Conservation (phyloP, 2,797 vertebrate species). For the Chromis chromis region DNA sequence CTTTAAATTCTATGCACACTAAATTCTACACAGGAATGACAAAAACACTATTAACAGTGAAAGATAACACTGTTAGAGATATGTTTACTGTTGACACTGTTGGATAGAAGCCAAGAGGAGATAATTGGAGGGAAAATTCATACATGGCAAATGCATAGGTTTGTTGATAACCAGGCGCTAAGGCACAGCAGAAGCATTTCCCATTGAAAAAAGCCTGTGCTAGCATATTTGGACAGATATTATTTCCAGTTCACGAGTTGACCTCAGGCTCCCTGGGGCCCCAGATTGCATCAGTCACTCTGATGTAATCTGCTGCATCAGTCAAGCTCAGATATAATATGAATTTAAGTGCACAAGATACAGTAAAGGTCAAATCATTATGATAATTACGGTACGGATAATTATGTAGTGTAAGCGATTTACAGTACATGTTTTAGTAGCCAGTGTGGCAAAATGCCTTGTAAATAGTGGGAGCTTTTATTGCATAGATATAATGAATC, state of each 20-base stretch:
- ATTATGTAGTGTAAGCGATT: neutral
- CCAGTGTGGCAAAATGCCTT: neutral
- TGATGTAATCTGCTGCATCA: conserved; percentile 18
- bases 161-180: neutral
- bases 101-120: neutral
- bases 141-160: conserved; percentile 7
- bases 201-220: conserved; percentile 22
- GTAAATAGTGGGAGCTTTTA: neutral
- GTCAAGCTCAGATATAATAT: conserved; percentile 6
- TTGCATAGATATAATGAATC: neutral
- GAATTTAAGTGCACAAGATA: conserved; percentile 5
- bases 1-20: neutral
- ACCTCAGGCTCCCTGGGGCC: conserved; percentile 3
- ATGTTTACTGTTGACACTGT: neutral
- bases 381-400: neutral
- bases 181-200: conserved; percentile 9
- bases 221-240: conserved; percentile 17
- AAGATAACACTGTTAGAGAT: conserved; percentile 18
- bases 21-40: neutral
- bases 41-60: conserved; percentile 17
- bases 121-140: conserved; percentile 7
- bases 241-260: conserved; percentile 21
- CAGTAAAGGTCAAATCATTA: conserved; percentile 13
- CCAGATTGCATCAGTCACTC: conserved; percentile 1
- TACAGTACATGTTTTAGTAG: neutral